A percentile compares a stretch with the other conserved stretches of the same genome.
Evolutionary conservation across 2,888 invertebrate species (phyloP).

Genomic region (Tipula vernalis): DNA sequence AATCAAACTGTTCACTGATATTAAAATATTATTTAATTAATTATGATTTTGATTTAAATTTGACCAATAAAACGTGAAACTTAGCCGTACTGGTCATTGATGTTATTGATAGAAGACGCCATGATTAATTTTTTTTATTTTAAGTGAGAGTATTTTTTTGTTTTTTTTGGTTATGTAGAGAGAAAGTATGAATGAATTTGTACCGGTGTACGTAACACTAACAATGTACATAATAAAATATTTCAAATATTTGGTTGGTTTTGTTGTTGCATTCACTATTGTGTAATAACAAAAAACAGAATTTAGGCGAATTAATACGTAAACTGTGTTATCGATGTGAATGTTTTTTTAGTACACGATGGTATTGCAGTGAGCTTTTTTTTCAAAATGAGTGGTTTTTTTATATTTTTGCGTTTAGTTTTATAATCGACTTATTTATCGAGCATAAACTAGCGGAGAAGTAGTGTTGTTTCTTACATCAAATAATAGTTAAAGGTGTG

Average conservation of each 20-base stretch:
- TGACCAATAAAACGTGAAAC: background rate
- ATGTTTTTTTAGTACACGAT: background rate
- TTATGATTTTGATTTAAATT: background rate
- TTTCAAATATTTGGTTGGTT: background rate
- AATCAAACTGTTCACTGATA: background rate
- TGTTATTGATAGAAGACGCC: background rate
- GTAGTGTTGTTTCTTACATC: too few species aligned
- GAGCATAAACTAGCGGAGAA: too few species aligned
- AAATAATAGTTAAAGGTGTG: too few species aligned
- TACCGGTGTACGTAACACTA: background rate
- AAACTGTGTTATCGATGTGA: background rate
- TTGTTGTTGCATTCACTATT: background rate
- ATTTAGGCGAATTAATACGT: background rate
- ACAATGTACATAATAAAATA: background rate
- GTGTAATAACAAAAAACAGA: background rate
- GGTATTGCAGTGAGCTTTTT: background rate
- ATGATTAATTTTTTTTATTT: background rate
- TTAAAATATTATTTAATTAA: background rate
- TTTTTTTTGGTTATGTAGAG: background rate
- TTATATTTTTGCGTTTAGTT: too few species aligned
- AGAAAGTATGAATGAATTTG: background rate
- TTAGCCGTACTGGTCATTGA: background rate
- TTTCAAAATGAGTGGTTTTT: too few species aligned
- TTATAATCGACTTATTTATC: too few species aligned
- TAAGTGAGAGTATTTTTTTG: background rate